Conservation (phyloP, 2,113 vertebrate species). For the Phaethornis superciliosus region DNA sequence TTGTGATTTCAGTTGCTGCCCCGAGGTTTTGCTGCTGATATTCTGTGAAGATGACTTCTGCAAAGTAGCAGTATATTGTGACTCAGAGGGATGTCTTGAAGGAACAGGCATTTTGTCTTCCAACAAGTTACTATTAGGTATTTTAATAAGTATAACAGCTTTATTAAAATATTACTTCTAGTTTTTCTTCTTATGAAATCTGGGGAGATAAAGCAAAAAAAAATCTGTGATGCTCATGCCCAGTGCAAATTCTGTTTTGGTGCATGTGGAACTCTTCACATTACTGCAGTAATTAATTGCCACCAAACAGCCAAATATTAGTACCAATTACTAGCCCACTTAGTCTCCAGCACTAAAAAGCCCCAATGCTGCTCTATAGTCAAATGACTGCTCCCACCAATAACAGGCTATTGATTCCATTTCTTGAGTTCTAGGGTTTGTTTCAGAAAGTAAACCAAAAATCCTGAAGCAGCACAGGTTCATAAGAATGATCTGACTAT, state of each 20-base stretch:
- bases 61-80: not conserved
- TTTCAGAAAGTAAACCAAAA: not conserved
- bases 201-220: not conserved
- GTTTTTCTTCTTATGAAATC: constrained; percentile 6
- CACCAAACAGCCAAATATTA: not conserved
- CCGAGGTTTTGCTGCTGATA: not conserved
- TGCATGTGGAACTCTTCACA: not conserved
- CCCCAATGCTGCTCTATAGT: not conserved
- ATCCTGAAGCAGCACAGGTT: not conserved
- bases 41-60: not conserved
- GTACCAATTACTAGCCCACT: not conserved
- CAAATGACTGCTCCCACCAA: not conserved
- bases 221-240: not conserved
- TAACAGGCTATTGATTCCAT: not conserved
- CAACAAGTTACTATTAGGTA: not conserved
- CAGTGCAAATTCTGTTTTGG: fast-evolving
- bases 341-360: not conserved
- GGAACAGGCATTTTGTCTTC: constrained; percentile 63
- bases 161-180: not conserved
- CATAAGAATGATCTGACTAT: not conserved
- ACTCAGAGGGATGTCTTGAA: not conserved
- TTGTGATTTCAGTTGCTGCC: not conserved
- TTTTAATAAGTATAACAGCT: not conserved
- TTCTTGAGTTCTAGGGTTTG: not conserved
- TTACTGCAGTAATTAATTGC: not conserved